These are phyloP conservation scores for Conopomorpha cramerella DNA, from an alignment of 1,140 invertebrate genomes.

Conservation along the genomic window DNA sequence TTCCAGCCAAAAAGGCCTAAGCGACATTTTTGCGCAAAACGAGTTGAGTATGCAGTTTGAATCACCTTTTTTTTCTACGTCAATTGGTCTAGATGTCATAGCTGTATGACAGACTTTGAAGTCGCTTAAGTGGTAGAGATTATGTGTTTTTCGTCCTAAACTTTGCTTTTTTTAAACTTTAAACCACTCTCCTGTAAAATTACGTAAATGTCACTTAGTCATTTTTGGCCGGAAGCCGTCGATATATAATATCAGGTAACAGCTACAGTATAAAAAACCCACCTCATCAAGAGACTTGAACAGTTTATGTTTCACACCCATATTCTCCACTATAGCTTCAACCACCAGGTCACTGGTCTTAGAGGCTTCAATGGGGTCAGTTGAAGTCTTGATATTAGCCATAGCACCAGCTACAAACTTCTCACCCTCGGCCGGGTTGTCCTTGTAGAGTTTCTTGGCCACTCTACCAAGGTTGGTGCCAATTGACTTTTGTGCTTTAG, in stretches of 20 bases:
- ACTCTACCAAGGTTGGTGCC: conserved; percentile 72
- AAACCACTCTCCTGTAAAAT: not conserved
- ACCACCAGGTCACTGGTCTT: conserved; percentile 77
- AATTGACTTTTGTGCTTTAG: conserved; percentile 72
- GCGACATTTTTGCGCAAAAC: too few relatives aligned
- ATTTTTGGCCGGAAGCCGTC: too few relatives aligned
- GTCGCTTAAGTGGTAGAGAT: not conserved
- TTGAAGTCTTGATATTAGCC: conserved; percentile 64
- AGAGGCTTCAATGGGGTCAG: conserved; percentile 65
- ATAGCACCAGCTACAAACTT: conserved; percentile 71
- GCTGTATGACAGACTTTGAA: not conserved
- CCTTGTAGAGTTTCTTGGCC: conserved; percentile 80
- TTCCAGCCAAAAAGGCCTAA: too few relatives aligned
- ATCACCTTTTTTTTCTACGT: too few relatives aligned
- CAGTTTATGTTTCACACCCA: conserved; percentile 78
- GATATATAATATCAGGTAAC: not conserved
- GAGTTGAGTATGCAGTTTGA: too few relatives aligned
- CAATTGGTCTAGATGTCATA: too few relatives aligned
- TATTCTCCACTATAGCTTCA: conserved; percentile 87
- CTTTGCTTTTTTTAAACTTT: not conserved
- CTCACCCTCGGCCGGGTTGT: conserved; percentile 65
- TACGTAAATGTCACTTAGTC: too few relatives aligned
- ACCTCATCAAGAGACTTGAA: conserved; percentile 69
- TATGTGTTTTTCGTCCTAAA: too few relatives aligned
- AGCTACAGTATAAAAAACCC: conserved; percentile 10